Base-by-base conservation (phyloP, 2,888 invertebrate genomes). In the Meandrusa payeni region DNA sequence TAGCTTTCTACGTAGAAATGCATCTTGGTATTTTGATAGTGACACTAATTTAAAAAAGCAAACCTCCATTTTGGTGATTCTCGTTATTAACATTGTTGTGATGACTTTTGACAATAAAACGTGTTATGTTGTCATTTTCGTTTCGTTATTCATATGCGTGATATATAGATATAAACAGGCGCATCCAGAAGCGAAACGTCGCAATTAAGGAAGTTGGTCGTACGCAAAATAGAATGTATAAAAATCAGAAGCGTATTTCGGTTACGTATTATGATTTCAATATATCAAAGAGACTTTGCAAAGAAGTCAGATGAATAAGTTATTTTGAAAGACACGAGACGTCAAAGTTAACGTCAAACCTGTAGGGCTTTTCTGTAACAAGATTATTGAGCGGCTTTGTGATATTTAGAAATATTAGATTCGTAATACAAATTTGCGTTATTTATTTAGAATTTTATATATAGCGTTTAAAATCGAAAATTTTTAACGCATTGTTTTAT, bases 231-330 rank as follows among this genome's bases (percentile, higher is more conserved):
- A n/a, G 20, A 32, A 32, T 33, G 10, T 41, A 28, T 22, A 28
- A 22, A 34, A 28, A 11, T 39, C 29, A 15, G n/a, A 10, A 20
- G 13, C 13, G 27, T 26, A 31, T 38, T 38, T 43, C 37, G 11
- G 43, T 27, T 26, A 27, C 10, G 20, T 32, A 38, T 38, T 31
- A 37, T 29, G 36, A 37, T 36, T 37, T 36, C 19, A 43, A 26
- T 43, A 43, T 32, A 37, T 38, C 27, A 43, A 43, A 43, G 32
- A 19, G 26, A 38, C 26, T 26, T 43, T 43, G 32, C 9, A 37
- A 36, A 29, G 29, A 11, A 36, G 17, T 27, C 36, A 27, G 31
- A 29, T 38, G 32, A 43, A 43, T 43, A 43, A 38, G 19, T 38
- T 19, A 32, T 43, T 23, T 31, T 38, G 15, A 27, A 32, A 36